Conservation (phyloP, 2,797 vertebrate genomes). For the Otus scops region DNA sequence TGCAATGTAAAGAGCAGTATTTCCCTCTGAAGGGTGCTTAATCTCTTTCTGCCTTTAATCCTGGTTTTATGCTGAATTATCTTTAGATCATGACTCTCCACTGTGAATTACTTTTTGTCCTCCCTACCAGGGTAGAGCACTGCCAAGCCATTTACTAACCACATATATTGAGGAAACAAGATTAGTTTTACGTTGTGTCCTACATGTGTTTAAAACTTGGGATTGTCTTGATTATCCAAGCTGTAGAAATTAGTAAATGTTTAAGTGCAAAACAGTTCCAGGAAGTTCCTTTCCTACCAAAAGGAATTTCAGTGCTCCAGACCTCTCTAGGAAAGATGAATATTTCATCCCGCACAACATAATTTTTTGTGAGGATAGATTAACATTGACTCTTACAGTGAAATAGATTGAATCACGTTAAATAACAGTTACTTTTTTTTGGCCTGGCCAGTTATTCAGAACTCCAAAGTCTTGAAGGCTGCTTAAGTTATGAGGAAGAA, state of each 20-base stretch:
- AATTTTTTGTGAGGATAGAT: not conserved
- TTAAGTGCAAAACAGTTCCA: not conserved
- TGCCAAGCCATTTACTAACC: not conserved
- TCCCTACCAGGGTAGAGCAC: not conserved
- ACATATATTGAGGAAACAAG: not conserved
- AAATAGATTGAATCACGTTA: not conserved
- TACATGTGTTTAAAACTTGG: not conserved
- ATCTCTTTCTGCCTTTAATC: not conserved
- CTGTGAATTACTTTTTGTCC: not conserved
- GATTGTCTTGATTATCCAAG: not conserved
- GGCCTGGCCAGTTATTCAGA: not conserved
- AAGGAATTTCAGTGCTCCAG: not conserved
- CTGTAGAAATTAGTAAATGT: not conserved
- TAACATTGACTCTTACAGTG: not conserved
- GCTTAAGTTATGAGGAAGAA: not conserved
- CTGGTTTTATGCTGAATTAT: not conserved
- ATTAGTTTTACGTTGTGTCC: not conserved
- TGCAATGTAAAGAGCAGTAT: not conserved
- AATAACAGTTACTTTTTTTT: not conserved
- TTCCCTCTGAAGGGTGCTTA: conserved; percentile 29
- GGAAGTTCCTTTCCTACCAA: not conserved
- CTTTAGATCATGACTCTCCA: not conserved
- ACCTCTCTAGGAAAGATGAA: not conserved
- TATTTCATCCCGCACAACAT: not conserved
- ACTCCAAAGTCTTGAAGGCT: not conserved